Evolutionary conservation across 1,140 invertebrate species (phyloP).

Genomic region (Bombus fervidus): DNA sequence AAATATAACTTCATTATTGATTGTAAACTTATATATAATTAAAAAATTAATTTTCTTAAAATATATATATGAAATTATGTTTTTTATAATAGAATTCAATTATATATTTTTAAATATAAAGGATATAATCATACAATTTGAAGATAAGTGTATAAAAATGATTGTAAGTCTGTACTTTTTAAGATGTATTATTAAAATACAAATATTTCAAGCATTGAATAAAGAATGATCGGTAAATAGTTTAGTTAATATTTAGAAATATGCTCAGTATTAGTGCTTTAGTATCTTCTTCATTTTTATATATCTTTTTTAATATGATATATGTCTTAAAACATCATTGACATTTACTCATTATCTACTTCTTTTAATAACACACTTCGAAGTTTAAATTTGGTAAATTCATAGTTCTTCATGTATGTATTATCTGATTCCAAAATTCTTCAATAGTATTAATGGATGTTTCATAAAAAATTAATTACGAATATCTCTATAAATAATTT

Average conservation of each 20-base stretch:
- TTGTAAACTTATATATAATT: not conserved
- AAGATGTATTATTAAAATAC: conserved; percentile 18
- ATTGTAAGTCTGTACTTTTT: conserved; percentile 18
- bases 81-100: not conserved
- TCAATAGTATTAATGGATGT: too few relatives aligned
- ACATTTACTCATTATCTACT: too few relatives aligned
- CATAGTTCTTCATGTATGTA: too few relatives aligned
- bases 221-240: not conserved
- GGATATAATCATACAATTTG: not conserved
- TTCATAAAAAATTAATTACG: too few relatives aligned
- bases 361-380: too few relatives aligned
- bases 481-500: too few relatives aligned
- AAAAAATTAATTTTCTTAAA: not conserved
- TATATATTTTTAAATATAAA: conserved; percentile 13
- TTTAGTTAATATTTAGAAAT: not conserved
- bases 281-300: too few relatives aligned
- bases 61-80: not conserved
- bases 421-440: too few relatives aligned
- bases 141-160: not conserved
- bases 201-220: conserved; percentile 28
- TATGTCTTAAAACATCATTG: too few relatives aligned
- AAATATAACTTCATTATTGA: not conserved
- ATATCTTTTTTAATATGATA: too few relatives aligned
- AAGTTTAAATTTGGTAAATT: too few relatives aligned
- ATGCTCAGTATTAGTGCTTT: not conserved